Percentiles rank a stretch among this genome's conserved stretches.
phyloP scores from a whole-genome alignment of 2,888 invertebrate species.

The Herminia tarsipennalis region DNA sequence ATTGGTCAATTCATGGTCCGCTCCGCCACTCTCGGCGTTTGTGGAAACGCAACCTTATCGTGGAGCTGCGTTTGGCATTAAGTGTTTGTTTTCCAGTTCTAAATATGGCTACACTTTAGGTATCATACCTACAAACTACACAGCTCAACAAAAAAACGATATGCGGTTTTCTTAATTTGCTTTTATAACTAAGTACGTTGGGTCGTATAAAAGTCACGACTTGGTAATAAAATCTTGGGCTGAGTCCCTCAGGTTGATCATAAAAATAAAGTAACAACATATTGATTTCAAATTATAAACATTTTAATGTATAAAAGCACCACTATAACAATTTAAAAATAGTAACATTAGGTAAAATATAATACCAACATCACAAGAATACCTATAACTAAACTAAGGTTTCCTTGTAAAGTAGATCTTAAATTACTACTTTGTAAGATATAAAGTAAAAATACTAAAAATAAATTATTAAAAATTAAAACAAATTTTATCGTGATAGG shows the following conservation, averaged over 20 bases:
- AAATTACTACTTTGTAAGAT: too few species aligned
- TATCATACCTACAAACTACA: not conserved
- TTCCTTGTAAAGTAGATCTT: constrained; percentile 15
- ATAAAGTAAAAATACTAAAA: too few species aligned
- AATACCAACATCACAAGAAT: constrained; percentile 14
- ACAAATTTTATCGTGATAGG: constrained; percentile 62
- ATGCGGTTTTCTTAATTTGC: constrained; percentile 28
- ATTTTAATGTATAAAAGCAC: constrained; percentile 34
- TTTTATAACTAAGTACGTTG: constrained; percentile 16
- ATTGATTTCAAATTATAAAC: constrained; percentile 14
- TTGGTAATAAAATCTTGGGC: constrained; percentile 29
- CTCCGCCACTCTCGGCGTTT: too few species aligned
- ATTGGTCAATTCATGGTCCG: too few species aligned
- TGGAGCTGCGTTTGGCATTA: too few species aligned
- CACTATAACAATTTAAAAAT: constrained; percentile 21
- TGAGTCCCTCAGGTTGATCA: constrained; percentile 6
- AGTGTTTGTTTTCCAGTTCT: not conserved
- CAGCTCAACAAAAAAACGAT: constrained; percentile 7
- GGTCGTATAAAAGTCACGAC: constrained; percentile 17
- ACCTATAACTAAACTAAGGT: constrained; percentile 4
- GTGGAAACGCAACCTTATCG: too few species aligned
- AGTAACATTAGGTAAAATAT: constrained; percentile 15
- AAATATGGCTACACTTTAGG: not conserved
- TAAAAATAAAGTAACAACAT: constrained; percentile 30
- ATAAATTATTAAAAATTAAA: constrained; percentile 39